Conservation (phyloP, 2,797 vertebrate genomes). For the Chiroxiphia lanceolata region DNA sequence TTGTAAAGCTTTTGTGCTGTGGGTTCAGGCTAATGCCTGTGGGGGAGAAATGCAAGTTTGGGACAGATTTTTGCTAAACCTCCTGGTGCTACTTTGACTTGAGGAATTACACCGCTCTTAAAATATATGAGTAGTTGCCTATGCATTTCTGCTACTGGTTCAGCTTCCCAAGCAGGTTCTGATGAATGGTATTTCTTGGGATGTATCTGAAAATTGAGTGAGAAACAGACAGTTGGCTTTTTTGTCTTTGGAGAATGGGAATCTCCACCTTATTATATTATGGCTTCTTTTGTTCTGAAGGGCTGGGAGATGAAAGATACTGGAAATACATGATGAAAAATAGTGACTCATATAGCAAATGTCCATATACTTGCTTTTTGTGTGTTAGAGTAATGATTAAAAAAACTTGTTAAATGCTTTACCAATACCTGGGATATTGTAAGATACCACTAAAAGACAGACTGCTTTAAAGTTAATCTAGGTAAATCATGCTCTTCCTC, state of each 20-base stretch:
- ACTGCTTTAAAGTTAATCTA: not conserved
- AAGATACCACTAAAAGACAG: not conserved
- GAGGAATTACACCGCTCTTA: not conserved
- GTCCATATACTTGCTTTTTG: not conserved
- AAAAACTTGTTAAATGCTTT: not conserved
- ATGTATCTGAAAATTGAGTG: not conserved
- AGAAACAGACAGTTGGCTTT: not conserved
- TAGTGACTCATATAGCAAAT: not conserved
- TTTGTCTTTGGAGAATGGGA: not conserved
- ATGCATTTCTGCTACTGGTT: not conserved
- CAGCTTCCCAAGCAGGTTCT: not conserved
- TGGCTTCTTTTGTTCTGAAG: not conserved
- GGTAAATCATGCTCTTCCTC: not conserved
- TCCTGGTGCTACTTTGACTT: not conserved
- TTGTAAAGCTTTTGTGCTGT: not conserved
- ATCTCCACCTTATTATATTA: not conserved
- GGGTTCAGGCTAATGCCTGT: not conserved
- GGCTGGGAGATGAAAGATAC: not conserved
- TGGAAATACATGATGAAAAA: not conserved
- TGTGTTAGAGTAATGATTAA: not conserved
- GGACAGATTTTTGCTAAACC: not conserved
- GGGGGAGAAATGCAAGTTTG: not conserved
- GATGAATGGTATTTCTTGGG: not conserved
- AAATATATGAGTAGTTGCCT: not conserved
- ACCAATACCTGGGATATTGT: not conserved